phyloP scores from a whole-genome alignment of 35 echinoderm and acorn worm genomes.

The Lytechinus variegatus region DNA sequence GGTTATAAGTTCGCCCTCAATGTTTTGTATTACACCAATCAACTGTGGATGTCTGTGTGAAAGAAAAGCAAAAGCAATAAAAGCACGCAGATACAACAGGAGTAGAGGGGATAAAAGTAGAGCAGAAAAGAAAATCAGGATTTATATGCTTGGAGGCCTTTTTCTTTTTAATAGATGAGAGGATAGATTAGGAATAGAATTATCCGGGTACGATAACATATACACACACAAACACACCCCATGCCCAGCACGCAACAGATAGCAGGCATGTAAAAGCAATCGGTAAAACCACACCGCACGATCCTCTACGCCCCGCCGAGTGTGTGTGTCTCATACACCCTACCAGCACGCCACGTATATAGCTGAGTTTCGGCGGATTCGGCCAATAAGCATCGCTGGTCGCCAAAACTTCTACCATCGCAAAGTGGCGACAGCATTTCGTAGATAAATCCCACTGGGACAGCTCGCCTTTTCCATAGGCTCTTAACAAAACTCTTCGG shows the following conservation, averaged over 20 bases:
- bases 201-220: neutral
- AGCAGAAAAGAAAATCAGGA: neutral
- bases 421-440: slow-evolving; percentile 14
- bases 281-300: neutral
- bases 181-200: neutral
- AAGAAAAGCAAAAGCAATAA: slow-evolving; percentile 14
- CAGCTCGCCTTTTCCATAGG: neutral
- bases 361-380: neutral
- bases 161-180: neutral
- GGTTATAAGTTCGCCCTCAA: neutral
- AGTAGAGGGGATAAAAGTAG: neutral
- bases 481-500: neutral
- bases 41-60: neutral
- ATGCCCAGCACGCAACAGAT: neutral
- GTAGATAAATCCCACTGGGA: neutral
- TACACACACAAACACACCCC: neutral
- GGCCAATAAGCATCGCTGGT: neutral
- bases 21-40: slow-evolving; percentile 36
- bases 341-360: neutral
- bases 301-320: neutral
- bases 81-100: neutral
- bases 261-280: neutral
- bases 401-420: neutral
- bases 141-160: neutral
- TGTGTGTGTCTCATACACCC: slow-evolving; percentile 1